Conservation (phyloP, 2,888 invertebrate genomes). For the Erynnis tages region DNA sequence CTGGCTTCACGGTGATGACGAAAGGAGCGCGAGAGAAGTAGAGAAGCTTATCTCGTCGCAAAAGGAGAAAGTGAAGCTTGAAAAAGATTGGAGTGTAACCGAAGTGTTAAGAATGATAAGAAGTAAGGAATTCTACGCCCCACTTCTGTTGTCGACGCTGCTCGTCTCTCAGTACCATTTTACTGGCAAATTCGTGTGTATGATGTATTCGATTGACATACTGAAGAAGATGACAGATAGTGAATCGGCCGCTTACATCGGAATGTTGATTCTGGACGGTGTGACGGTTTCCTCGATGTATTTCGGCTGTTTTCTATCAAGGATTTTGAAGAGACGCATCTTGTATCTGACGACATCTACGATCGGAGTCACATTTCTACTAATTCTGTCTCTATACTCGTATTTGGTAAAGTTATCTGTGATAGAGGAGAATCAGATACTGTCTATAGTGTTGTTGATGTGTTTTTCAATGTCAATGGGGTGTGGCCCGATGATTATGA, state of each 20-base stretch:
- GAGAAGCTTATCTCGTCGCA: conserved; percentile 37
- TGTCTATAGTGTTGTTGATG: conserved; percentile 41
- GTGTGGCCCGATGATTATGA: conserved; percentile 43
- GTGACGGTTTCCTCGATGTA: conserved; percentile 45
- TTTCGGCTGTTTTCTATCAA: conserved; percentile 35
- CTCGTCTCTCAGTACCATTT: conserved; percentile 48
- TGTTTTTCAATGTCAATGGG: conserved; percentile 42
- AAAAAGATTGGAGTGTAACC: not conserved
- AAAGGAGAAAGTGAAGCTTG: not conserved
- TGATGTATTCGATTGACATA: conserved; percentile 52
- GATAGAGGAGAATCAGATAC: conserved; percentile 43
- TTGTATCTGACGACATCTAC: conserved; percentile 44
- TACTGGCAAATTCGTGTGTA: conserved; percentile 48
- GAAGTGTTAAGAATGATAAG: not conserved
- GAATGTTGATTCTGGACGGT: conserved; percentile 55
- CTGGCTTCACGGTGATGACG: conserved; percentile 46
- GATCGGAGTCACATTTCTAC: conserved; percentile 47
- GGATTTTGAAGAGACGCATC: conserved; percentile 34
- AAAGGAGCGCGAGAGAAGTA: conserved; percentile 43
- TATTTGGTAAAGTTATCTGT: conserved; percentile 42
- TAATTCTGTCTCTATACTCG: conserved; percentile 49
- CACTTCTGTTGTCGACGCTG: conserved; percentile 42
- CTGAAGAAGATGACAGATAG: conserved; percentile 48
- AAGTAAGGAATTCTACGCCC: conserved; percentile 42
- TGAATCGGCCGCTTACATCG: conserved; percentile 47